Percentiles rank a stretch among this genome's conserved stretches.
Evolutionary conservation across 2,797 vertebrate genomes (phyloP).

Genomic region (Megalops cyprinoides): DNA sequence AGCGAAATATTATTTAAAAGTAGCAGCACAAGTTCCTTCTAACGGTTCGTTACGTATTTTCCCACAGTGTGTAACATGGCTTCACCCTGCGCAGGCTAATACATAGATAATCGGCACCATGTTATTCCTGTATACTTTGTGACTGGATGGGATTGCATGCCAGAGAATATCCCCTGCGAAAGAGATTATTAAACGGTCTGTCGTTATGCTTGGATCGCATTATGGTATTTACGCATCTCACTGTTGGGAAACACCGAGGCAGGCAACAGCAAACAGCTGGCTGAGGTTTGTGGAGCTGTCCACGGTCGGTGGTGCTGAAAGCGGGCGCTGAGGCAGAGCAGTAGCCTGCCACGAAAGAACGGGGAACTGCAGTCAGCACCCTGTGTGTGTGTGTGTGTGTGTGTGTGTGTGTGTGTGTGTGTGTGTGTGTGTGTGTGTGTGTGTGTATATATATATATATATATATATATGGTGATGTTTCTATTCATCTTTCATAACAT

Average conservation of each 20-base stretch:
- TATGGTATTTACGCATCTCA: neutral
- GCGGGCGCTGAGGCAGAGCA: neutral
- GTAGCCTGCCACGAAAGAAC: neutral
- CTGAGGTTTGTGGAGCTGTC: constrained; percentile 5
- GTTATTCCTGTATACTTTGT: neutral
- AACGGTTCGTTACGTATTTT: no score
- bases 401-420: no score
- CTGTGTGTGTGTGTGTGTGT: no score
- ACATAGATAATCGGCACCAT: neutral
- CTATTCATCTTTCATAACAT: no score
- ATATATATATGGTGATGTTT: no score
- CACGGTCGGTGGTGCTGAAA: constrained; percentile 11
- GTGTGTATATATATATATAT: no score
- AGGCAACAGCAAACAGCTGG: neutral
- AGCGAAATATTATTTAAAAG: no score
- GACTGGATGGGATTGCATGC: neutral
- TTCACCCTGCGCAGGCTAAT: neutral
- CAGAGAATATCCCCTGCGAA: neutral
- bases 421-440: no score
- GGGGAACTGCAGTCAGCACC: no score
- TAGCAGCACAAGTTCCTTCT: no score
- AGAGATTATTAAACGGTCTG: neutral
- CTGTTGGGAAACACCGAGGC: neutral
- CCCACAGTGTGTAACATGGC: no score
- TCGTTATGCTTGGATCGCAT: neutral